Evolutionary conservation across 2,113 vertebrate species (phyloP).

Genomic region (Microtus richardsoni): DNA sequence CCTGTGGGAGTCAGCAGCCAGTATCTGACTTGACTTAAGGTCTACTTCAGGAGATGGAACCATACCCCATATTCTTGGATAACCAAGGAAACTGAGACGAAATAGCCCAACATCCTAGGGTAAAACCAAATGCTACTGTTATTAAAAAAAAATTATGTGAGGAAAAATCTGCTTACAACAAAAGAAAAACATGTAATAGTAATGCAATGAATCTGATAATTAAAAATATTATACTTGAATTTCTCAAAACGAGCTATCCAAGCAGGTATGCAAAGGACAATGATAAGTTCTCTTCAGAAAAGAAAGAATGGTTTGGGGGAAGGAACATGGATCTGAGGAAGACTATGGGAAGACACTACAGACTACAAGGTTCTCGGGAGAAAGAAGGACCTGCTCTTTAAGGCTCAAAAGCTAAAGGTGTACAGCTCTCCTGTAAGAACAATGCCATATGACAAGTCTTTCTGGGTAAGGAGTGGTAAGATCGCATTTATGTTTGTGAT

Average conservation of each 20-base stretch:
- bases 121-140: neutral
- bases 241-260: neutral
- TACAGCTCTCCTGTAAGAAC: neutral
- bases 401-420: neutral
- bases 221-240: neutral
- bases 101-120: neutral
- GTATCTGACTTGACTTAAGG: neutral
- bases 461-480: neutral
- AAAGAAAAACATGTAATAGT: neutral
- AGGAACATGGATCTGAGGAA: neutral
- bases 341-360: neutral
- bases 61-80: neutral
- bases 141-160: neutral
- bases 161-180: neutral
- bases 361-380: neutral
- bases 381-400: neutral
- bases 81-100: neutral
- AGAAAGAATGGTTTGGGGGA: neutral
- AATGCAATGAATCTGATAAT: slow-evolving; percentile 13
- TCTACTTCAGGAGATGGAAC: neutral
- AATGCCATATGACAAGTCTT: neutral
- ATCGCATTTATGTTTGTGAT: neutral
- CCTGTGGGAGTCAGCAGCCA: neutral
- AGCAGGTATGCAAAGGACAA: slow-evolving; percentile 38
- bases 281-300: neutral